Conservation (phyloP, 2,113 vertebrate species). For the Cervus canadensis region DNA sequence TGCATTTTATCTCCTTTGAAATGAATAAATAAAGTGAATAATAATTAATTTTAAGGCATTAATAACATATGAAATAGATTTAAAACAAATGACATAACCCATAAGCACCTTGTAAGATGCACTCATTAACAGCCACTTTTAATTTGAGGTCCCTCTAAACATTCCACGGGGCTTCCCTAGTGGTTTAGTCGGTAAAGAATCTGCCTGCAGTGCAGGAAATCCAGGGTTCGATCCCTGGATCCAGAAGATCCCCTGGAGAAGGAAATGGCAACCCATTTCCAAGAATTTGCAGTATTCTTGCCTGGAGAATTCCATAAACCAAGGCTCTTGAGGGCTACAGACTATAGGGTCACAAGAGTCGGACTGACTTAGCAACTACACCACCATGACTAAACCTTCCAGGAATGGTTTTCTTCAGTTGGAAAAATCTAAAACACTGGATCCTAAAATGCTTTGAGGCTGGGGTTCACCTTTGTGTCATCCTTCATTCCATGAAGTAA, state of each 20-base stretch:
- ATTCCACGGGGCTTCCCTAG: background rate
- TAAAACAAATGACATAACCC: background rate
- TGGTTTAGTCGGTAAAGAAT: background rate
- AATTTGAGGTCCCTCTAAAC: background rate
- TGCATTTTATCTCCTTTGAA: background rate
- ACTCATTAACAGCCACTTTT: background rate
- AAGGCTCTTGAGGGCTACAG: background rate
- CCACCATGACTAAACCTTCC: background rate
- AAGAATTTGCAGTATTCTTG: background rate
- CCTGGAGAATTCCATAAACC: background rate
- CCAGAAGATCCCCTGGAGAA: background rate
- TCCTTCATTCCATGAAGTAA: background rate
- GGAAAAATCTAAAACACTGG: background rate
- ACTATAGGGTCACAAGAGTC: background rate
- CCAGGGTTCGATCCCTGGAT: background rate
- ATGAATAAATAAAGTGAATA: background rate
- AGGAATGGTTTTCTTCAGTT: background rate
- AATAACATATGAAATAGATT: no score
- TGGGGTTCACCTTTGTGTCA: constrained; percentile 30
- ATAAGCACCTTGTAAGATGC: background rate
- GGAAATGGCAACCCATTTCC: background rate
- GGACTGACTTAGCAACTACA: background rate
- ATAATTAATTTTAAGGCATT: background rate
- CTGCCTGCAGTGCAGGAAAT: background rate
- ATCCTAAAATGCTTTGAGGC: background rate